phyloP scores from a whole-genome alignment of 2,888 invertebrate species.

The Tachina fera region DNA sequence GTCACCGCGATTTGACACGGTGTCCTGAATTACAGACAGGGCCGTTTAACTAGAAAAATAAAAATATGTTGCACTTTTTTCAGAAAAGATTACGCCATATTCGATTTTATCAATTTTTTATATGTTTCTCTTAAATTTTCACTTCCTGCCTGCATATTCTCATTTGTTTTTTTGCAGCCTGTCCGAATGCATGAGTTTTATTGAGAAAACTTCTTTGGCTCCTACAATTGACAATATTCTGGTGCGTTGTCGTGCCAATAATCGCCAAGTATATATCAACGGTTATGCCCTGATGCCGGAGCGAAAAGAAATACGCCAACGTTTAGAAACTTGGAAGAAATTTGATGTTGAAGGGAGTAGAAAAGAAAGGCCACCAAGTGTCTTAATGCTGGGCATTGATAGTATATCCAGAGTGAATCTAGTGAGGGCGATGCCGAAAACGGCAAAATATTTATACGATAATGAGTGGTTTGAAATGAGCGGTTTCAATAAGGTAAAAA shows the following conservation, averaged over 20 bases:
- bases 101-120: not conserved
- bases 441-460: slow-evolving; percentile 86
- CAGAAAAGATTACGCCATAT: too few relatives aligned
- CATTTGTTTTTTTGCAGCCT: slow-evolving; percentile 71
- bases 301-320: slow-evolving; percentile 83
- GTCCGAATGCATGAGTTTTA: slow-evolving; percentile 83
- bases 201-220: slow-evolving; percentile 79
- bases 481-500: slow-evolving; percentile 88
- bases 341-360: slow-evolving; percentile 73
- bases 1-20: too few relatives aligned
- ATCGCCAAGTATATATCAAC: slow-evolving; percentile 79
- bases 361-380: slow-evolving; percentile 84
- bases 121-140: not conserved
- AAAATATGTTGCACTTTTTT: too few relatives aligned
- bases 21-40: too few relatives aligned
- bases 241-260: slow-evolving; percentile 83
- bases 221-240: slow-evolving; percentile 83
- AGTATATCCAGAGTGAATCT: slow-evolving; percentile 92
- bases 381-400: slow-evolving; percentile 92
- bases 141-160: not conserved
- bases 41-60: too few relatives aligned
- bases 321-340: slow-evolving; percentile 78
- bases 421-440: slow-evolving; percentile 89
- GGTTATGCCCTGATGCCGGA: slow-evolving; percentile 85
- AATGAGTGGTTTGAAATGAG: slow-evolving; percentile 88